These are phyloP conservation scores for Opisthocomus hoazin DNA, from an alignment of 2,113 vertebrate genomes.

Conservation along the genomic window DNA sequence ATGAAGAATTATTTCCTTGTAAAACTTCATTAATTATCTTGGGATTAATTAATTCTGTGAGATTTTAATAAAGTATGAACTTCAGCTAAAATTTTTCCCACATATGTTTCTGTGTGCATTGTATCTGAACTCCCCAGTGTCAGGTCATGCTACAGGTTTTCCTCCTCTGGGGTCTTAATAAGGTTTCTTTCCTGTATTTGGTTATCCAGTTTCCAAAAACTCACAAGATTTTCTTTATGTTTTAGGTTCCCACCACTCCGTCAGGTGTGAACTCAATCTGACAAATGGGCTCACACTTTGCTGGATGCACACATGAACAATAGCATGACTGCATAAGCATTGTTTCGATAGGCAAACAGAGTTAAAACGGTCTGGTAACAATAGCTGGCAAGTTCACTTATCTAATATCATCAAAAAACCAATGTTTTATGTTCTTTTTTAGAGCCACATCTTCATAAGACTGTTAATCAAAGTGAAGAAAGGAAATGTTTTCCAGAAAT, in stretches of 20 bases:
- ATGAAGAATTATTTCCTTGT: not conserved
- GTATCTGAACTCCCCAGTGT: not conserved
- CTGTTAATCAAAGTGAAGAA: not conserved
- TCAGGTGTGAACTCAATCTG: not conserved
- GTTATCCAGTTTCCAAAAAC: not conserved
- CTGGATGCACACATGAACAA: not conserved
- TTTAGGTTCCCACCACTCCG: not conserved
- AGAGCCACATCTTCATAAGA: not conserved
- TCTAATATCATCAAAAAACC: not conserved
- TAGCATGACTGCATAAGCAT: not conserved
- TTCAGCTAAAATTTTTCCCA: not conserved
- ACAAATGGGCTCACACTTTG: not conserved
- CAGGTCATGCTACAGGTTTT: not conserved
- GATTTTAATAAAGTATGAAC: not conserved
- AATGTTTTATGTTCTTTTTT: not conserved
- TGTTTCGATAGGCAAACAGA: not conserved
- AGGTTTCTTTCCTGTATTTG: not conserved
- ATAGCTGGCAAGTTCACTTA: not conserved
- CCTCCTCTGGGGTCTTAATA: not conserved
- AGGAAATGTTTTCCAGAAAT: not conserved
- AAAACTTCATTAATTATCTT: not conserved
- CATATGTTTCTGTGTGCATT: not conserved
- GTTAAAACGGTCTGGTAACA: not conserved
- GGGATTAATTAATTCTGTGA: not conserved
- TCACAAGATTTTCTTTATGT: not conserved